Percentiles rank a stretch among this genome's conserved stretches.
phyloP scores from a whole-genome alignment of 2,888 invertebrate species.

The Apotomis betuletana region DNA sequence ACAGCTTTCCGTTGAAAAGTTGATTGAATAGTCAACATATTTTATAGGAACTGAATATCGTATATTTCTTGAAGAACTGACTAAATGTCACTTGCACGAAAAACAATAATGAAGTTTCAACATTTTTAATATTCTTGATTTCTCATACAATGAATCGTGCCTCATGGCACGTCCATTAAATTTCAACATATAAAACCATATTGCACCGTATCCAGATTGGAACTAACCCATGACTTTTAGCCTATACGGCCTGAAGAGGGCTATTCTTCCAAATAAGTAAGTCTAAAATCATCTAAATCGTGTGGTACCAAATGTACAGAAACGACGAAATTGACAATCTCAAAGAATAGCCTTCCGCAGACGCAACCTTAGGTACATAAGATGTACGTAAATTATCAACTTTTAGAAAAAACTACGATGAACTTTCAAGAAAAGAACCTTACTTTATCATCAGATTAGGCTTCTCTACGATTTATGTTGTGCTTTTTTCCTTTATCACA shows the following conservation, averaged over 20 bases:
- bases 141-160: conserved; percentile 47
- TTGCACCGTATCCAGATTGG: conserved; percentile 70
- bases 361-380: conserved; percentile 59
- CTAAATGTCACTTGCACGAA: conserved; percentile 30
- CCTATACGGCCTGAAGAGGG: conserved; percentile 52
- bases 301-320: not conserved
- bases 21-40: not conserved
- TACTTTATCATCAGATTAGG: conserved; percentile 77
- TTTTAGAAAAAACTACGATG: conserved; percentile 69
- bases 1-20: too few species aligned
- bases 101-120: conserved; percentile 33
- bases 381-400: conserved; percentile 64
- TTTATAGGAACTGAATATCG: conserved; percentile 8
- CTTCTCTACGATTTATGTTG: conserved; percentile 77
- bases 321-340: not conserved
- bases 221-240: conserved; percentile 59
- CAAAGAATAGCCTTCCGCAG: conserved; percentile 50
- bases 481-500: conserved; percentile 82
- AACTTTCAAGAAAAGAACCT: conserved; percentile 66
- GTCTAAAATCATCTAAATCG: not conserved
- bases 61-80: not conserved
- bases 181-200: conserved; percentile 59
- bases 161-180: conserved; percentile 49
- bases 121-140: conserved; percentile 27
- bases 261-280: not conserved